Evolutionary conservation across 2,113 vertebrate genomes (phyloP).

Genomic region (Addax nasomaculatus): DNA sequence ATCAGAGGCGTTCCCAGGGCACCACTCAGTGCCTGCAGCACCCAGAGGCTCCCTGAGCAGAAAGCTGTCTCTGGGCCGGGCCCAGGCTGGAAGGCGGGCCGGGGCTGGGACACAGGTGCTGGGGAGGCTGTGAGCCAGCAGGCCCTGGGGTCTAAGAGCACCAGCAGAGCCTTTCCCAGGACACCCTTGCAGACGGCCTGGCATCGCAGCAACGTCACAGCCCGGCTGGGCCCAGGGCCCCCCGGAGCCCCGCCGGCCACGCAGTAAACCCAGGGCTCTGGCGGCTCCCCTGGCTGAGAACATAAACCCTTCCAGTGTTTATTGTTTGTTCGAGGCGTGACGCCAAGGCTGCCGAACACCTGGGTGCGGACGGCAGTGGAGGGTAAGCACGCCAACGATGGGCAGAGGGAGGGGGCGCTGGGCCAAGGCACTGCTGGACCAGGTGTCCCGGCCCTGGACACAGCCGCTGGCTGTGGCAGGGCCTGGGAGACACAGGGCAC

Average conservation of each 20-base stretch:
- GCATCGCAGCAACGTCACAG: background rate
- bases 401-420: rapidly evolving
- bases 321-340: background rate
- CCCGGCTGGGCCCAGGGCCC: background rate
- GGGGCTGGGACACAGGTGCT: rapidly evolving
- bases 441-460: rapidly evolving
- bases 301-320: background rate
- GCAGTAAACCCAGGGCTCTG: background rate
- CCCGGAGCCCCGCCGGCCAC: rapidly evolving
- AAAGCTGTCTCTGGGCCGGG: background rate
- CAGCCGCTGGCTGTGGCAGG: rapidly evolving
- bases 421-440: background rate
- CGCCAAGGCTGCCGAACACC: background rate
- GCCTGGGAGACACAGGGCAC: background rate
- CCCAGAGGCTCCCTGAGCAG: background rate
- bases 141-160: too few relatives aligned
- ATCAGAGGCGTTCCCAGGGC: background rate
- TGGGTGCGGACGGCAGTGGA: background rate
- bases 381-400: background rate
- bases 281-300: background rate
- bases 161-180: background rate
- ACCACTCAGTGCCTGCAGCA: background rate
- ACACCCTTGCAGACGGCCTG: background rate
- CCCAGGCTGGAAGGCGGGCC: rapidly evolving
- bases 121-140: rapidly evolving